phyloP scores from a whole-genome alignment of 2,113 vertebrate species.

The Catharus fuscescens region DNA sequence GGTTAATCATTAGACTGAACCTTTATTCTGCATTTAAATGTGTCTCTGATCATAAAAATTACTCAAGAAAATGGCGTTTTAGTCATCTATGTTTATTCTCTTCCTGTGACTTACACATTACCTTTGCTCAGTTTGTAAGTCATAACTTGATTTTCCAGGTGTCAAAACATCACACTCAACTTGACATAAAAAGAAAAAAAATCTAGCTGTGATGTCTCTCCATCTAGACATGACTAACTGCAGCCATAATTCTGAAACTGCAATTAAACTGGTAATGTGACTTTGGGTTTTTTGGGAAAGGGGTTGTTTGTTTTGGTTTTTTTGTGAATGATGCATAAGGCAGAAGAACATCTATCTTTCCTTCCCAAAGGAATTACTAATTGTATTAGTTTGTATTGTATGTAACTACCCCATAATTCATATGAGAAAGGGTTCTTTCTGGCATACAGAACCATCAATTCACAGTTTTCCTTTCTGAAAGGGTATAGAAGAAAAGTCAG shows the following conservation, averaged over 20 bases:
- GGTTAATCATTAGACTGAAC: slow-evolving; percentile 72
- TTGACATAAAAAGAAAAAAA: neutral
- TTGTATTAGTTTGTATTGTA: neutral
- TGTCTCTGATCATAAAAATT: slow-evolving; percentile 57
- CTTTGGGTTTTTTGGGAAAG: neutral
- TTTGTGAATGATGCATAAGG: neutral
- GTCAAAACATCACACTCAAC: neutral
- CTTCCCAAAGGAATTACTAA: neutral
- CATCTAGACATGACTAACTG: neutral
- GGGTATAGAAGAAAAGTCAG: neutral
- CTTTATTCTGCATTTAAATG: slow-evolving; percentile 57
- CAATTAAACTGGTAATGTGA: neutral
- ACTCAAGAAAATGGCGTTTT: slow-evolving; percentile 52
- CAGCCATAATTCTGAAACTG: neutral
- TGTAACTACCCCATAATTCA: neutral
- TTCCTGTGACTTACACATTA: slow-evolving; percentile 43
- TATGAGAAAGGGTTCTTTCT: neutral
- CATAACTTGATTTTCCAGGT: neutral
- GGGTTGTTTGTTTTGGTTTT: neutral
- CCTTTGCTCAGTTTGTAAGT: slow-evolving; percentile 3
- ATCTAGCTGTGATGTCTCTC: neutral
- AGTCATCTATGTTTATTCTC: slow-evolving; percentile 18
- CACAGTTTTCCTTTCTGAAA: neutral
- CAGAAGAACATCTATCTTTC: neutral
- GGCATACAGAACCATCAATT: neutral